Base-by-base conservation (phyloP, 2,113 vertebrate genomes). In the Carassius auratus region DNA sequence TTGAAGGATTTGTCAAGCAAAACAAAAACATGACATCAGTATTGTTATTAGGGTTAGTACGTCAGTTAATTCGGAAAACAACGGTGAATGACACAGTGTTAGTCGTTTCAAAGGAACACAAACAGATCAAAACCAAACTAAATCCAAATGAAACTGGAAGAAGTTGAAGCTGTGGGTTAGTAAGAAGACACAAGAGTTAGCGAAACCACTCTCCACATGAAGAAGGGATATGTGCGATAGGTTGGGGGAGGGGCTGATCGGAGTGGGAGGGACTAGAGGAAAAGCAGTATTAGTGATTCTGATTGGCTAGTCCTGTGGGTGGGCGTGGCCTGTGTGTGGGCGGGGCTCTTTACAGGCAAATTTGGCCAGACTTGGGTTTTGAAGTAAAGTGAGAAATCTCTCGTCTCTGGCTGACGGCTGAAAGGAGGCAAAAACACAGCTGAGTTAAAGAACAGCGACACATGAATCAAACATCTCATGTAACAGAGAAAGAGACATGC, bases 51-150 rank as follows among this genome's bases (percentile, higher is more conserved):
- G 93, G 92, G 94, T 94, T 95, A 94, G 93, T 95, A 93, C 89
- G 93, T 93, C 92, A 93, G 93, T 94, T 94, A 94, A 93, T 88
- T 92, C 86, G 86, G 87, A 94, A 93, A 95, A 93, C 92, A 93
- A 93, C 91, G 94, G 94, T 95, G 92, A 93, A 93, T 97, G 96
- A 95, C 90, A 94, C 93, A 94, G 95, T 95, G 96, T 97, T 97
- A 97, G 96, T 97, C 87, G 86, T 92, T 88, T 91, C 91, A 93
- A 94, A 92, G 80, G 92, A 90, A 92, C 77, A 84, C 81, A 92
- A 90, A 92, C 55, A 83, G 89, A 89, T 87, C 48, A 26, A 76
- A 91, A 91, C 91, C 79, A 91, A 92, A 61, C 57, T 92, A 88
- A 30, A 90, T 91, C 89, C 88, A 85, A 92, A 91, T 91, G 78